These are phyloP conservation scores for Onchidella celtica DNA, from an alignment of 2,888 invertebrate species.

Conservation along the genomic window DNA sequence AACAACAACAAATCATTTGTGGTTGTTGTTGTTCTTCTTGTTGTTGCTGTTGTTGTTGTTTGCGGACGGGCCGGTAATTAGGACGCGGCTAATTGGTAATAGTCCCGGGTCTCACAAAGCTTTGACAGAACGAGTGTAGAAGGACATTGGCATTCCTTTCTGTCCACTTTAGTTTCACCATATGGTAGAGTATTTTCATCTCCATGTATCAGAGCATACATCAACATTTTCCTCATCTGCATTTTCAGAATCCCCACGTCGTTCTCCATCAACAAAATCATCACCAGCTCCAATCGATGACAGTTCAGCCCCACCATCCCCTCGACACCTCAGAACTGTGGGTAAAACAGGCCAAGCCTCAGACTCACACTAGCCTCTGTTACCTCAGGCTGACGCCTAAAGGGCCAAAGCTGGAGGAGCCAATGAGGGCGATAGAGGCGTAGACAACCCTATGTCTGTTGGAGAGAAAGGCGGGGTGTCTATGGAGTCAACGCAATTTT, in stretches of 20 bases:
- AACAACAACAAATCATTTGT: too few relatives aligned
- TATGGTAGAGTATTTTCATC: too few relatives aligned
- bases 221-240: background rate
- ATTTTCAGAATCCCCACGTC: background rate
- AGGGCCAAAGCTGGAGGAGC: background rate
- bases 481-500: background rate
- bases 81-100: too few relatives aligned
- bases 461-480: background rate
- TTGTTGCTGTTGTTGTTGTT: too few relatives aligned
- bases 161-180: too few relatives aligned
- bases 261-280: too few relatives aligned
- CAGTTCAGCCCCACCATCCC: background rate
- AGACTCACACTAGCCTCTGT: background rate
- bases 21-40: too few relatives aligned
- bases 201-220: too few relatives aligned
- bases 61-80: too few relatives aligned
- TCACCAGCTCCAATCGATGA: background rate
- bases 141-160: too few relatives aligned
- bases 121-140: too few relatives aligned
- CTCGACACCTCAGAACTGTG: background rate
- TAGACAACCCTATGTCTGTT: background rate
- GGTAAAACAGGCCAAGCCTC: background rate
- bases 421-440: background rate
- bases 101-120: too few relatives aligned
- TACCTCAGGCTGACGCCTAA: background rate